These are phyloP conservation scores for Cepaea hortensis DNA, from an alignment of 2,888 invertebrate genomes.

Conservation along the genomic window DNA sequence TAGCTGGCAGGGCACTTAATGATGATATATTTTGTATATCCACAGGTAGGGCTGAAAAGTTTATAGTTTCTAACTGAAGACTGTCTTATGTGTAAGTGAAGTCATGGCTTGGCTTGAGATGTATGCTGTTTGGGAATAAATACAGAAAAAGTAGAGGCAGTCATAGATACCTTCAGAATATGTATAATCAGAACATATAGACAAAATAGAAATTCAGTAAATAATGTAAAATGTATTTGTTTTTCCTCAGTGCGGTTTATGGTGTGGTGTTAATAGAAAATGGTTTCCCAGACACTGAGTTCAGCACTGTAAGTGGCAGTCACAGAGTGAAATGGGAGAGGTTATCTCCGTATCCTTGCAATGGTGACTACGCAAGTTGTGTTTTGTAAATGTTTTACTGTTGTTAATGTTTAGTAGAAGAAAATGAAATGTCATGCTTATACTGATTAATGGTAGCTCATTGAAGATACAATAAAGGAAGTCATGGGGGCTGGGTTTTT, in stretches of 20 bases:
- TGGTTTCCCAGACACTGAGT: constrained; percentile 93
- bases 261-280: constrained; percentile 91
- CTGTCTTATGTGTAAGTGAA: neutral
- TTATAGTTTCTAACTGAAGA: neutral
- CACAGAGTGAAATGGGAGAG: constrained; percentile 86
- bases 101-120: too few relatives aligned
- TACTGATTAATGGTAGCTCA: too few relatives aligned
- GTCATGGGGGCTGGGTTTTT: too few relatives aligned
- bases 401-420: too few relatives aligned
- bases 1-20: too few relatives aligned
- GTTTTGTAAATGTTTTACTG: neutral
- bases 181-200: too few relatives aligned
- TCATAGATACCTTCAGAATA: too few relatives aligned
- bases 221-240: neutral
- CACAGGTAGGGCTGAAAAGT: neutral
- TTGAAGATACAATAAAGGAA: too few relatives aligned
- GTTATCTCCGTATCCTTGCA: constrained; percentile 84
- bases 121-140: too few relatives aligned
- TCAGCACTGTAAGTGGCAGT: constrained; percentile 91
- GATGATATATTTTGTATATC: neutral
- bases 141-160: too few relatives aligned
- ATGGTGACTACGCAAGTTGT: neutral
- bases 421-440: too few relatives aligned
- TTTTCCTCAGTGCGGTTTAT: constrained; percentile 83
- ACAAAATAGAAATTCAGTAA: too few relatives aligned